Conservation (phyloP, 2,113 vertebrate species). For the Pogona vitticeps region DNA sequence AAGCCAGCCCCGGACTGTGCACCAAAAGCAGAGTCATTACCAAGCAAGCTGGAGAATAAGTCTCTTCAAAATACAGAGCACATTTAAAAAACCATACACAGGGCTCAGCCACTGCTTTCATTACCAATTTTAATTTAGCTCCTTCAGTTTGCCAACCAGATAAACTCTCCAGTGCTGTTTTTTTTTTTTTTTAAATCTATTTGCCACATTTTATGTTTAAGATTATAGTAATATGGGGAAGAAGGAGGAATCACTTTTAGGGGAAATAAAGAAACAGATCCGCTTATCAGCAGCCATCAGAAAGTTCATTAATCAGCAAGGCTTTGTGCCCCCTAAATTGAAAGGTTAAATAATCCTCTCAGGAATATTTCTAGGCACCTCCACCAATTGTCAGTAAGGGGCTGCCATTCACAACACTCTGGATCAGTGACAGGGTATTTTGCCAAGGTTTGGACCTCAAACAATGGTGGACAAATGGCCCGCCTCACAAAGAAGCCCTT, state of each 20-base stretch:
- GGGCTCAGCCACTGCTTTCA: slow-evolving; percentile 82
- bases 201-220: slow-evolving; percentile 88
- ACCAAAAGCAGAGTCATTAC: slow-evolving; percentile 85
- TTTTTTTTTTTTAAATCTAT: slow-evolving; percentile 79
- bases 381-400: slow-evolving; percentile 82
- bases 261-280: slow-evolving; percentile 87
- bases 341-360: slow-evolving; percentile 91
- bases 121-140: slow-evolving; percentile 87
- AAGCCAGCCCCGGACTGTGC: slow-evolving; percentile 78
- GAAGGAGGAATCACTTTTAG: slow-evolving; percentile 85
- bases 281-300: slow-evolving; percentile 86
- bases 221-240: slow-evolving; percentile 85
- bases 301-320: slow-evolving; percentile 91
- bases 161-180: slow-evolving; percentile 85
- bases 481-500: slow-evolving; percentile 78
- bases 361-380: slow-evolving; percentile 83
- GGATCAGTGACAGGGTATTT: slow-evolving; percentile 85
- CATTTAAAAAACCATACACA: slow-evolving; percentile 82
- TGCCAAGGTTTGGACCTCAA: slow-evolving; percentile 81
- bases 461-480: slow-evolving; percentile 84
- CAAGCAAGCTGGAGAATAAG: slow-evolving; percentile 79
- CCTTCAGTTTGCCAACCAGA: slow-evolving; percentile 85
- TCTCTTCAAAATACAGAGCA: slow-evolving; percentile 83
- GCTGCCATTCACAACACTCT: slow-evolving; percentile 78
- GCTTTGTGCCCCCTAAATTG: slow-evolving; percentile 90